Base-by-base conservation (phyloP, 2,888 invertebrate genomes). In the Diaphora mendica region DNA sequence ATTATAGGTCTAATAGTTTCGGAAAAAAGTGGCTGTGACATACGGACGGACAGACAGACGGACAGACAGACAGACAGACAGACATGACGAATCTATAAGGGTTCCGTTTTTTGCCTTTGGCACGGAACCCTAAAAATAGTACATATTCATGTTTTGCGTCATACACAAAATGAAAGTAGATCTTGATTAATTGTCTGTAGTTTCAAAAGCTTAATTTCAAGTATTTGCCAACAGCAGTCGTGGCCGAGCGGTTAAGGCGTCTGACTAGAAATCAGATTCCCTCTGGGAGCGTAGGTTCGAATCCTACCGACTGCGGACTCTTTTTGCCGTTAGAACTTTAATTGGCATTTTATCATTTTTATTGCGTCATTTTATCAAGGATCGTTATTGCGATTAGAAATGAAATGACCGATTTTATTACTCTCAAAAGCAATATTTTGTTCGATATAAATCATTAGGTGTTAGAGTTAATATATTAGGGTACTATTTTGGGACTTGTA, bases 231-330 rank as follows among this genome's bases (percentile, higher is more conserved):
- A 71, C 3, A 91, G 97, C 97, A 97, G 97, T 97, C 97, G 97
- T 97, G 97, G 97, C 97, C 97, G 97, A 97, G 97, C 97, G 97
- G 97, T 97, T 97, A 97, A 97, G 97, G 97, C 97, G 97, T 97
- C 97, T 97, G 97, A 97, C 97, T 97, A 97, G 97, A 97, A 97
- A 97, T 97, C 97, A 97, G 97, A 97, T 97, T 97, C 97, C 97
- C 97, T 97, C 97, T 97, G 97, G 97, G 97, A 97, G 97, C 97
- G 97, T 97, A 97, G 97, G 97, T 97, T 97, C 97, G 97, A 97
- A 97, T 97, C 97, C 97, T 97, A 97, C 97, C 97, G 97, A 97
- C 97, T 97, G 97, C 97, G 97, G 85, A 88, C 1, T 72, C 77
- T 81, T 86, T 88, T 85, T 85, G 81, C 64, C 15, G 67, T 33